Percentiles rank a stretch among this genome's conserved stretches.
Conservation (phyloP, 2,797 vertebrate genomes). For the Geotrypetes seraphini region DNA sequence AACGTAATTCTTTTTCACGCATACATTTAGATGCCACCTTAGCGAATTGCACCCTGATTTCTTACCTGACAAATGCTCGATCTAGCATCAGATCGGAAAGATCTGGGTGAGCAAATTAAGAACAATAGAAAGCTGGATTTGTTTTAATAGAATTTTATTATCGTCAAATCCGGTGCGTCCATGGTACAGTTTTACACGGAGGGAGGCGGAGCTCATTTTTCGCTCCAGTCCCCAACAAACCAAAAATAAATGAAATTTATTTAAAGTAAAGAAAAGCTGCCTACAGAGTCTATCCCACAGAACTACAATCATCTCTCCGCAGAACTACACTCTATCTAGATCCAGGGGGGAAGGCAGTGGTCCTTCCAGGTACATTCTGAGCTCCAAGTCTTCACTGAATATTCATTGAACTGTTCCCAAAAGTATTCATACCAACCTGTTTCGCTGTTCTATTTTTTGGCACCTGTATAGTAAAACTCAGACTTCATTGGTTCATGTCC, state of each 20-base stretch:
- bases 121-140: not conserved
- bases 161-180: slow-evolving; percentile 60
- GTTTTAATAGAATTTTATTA: slow-evolving; percentile 66
- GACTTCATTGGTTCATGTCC: too few relatives aligned
- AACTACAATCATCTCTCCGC: slow-evolving; percentile 18
- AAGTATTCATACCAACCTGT: too few relatives aligned
- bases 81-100: too few relatives aligned
- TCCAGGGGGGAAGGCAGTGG: not conserved
- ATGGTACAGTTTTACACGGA: slow-evolving; percentile 59
- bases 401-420: too few relatives aligned
- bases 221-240: slow-evolving; percentile 8
- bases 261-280: slow-evolving; percentile 19
- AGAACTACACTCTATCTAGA: not conserved
- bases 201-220: slow-evolving; percentile 15
- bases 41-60: too few relatives aligned
- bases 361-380: not conserved
- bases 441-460: too few relatives aligned
- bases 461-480: too few relatives aligned
- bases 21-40: too few relatives aligned
- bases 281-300: slow-evolving; percentile 35
- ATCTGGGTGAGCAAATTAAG: too few relatives aligned
- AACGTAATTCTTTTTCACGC: too few relatives aligned
- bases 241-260: not conserved
- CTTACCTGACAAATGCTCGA: too few relatives aligned
- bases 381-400: slow-evolving; percentile 10